These are phyloP conservation scores for Chlorospingus semifuscus DNA, from an alignment of 2,797 vertebrate species.

Conservation along the genomic window DNA sequence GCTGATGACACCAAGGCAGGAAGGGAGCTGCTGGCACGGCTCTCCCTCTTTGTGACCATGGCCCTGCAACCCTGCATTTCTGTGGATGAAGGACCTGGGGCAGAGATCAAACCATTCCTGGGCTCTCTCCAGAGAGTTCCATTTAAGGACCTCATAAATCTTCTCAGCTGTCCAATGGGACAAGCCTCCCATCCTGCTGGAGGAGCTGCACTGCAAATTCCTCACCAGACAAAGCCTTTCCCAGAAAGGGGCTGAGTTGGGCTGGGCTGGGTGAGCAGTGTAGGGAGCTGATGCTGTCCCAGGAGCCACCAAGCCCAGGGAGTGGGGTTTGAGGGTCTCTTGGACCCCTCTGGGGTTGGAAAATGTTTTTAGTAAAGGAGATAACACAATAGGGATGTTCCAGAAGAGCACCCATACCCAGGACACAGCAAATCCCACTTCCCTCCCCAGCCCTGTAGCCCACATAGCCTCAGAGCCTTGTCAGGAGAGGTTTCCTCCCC, in stretches of 20 bases:
- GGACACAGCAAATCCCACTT: neutral
- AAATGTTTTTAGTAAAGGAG: neutral
- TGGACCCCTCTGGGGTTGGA: neutral
- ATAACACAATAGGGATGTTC: neutral
- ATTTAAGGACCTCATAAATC: neutral
- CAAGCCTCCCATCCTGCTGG: neutral
- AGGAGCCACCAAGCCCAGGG: too few relatives aligned
- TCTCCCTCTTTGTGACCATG: neutral
- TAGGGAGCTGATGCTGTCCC: neutral
- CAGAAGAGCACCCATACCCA: neutral
- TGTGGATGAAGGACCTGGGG: neutral
- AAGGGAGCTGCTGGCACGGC: neutral
- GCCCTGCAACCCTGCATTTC: neutral
- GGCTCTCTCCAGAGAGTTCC: conserved; percentile 2
- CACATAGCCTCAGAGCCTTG: neutral
- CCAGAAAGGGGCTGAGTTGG: neutral
- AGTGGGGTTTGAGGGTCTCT: accelerated
- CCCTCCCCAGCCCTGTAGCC: accelerated
- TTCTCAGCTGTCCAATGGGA: neutral
- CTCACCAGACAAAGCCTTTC: neutral
- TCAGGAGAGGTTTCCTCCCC: neutral
- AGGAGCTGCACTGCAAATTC: neutral
- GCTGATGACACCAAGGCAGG: neutral
- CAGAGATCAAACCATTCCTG: neutral
- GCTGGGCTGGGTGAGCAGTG: neutral